Evolutionary conservation across 2,113 vertebrate species (phyloP).

Genomic region (Spermophilus dauricus): DNA sequence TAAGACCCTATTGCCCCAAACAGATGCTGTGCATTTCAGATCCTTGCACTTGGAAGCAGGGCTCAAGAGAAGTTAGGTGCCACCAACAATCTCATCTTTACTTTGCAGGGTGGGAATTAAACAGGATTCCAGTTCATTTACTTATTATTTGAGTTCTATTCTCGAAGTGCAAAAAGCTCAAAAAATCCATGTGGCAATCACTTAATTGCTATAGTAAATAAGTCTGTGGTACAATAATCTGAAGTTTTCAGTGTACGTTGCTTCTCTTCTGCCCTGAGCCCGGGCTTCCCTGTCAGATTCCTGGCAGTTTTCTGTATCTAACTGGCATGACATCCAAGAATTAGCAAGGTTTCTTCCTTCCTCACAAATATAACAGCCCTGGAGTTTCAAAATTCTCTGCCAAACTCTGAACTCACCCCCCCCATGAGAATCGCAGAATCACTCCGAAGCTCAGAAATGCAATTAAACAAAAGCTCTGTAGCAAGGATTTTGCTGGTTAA

Average conservation of each 20-base stretch:
- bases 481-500: conserved; percentile 38
- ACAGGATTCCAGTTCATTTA: background rate
- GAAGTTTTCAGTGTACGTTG: background rate
- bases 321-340: background rate
- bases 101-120: background rate
- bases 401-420: conserved; percentile 40
- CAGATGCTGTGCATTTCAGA: background rate
- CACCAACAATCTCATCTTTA: background rate
- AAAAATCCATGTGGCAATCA: rapidly evolving
- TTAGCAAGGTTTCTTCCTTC: conserved; percentile 42
- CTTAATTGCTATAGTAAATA: background rate
- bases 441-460: conserved; percentile 52
- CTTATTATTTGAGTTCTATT: background rate
- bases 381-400: conserved; percentile 48
- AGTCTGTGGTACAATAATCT: background rate
- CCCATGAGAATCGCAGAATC: conserved; percentile 44
- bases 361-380: conserved; percentile 5
- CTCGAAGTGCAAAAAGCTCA: background rate
- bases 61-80: background rate
- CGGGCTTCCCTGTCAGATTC: background rate
- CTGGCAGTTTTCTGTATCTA: conserved; percentile 1
- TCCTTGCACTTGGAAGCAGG: background rate
- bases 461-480: conserved; percentile 48
- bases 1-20: background rate
- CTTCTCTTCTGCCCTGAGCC: background rate